These are phyloP conservation scores for Kryptopterus vitreolus DNA, from an alignment of 2,797 vertebrate genomes.

Conservation along the genomic window DNA sequence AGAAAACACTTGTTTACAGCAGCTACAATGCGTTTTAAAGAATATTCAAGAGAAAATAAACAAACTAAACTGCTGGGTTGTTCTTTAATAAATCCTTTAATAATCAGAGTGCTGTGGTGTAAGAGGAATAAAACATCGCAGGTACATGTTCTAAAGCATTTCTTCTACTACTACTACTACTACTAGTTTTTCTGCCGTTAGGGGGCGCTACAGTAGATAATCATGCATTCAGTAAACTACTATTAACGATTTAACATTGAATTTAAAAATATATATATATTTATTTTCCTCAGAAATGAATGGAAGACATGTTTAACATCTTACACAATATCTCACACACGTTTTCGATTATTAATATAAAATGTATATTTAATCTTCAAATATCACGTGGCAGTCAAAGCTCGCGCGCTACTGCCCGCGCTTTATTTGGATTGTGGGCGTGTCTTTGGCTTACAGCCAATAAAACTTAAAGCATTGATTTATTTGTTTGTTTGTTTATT, in stretches of 20 bases:
- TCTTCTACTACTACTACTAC: too few species aligned
- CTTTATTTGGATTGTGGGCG: conserved; percentile 15
- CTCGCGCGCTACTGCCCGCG: conserved; percentile 44
- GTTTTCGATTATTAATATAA: too few species aligned
- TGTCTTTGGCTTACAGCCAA: conserved; percentile 27
- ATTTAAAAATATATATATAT: too few species aligned
- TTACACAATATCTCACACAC: not conserved
- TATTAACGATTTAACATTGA: too few species aligned
- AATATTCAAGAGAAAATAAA: not conserved
- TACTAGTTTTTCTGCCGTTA: too few species aligned
- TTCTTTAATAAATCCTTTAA: not conserved
- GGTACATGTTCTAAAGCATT: not conserved
- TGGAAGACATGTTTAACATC: too few species aligned
- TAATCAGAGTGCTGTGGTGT: not conserved
- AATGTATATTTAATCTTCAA: not conserved
- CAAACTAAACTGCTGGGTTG: not conserved
- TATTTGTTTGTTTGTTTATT: too few species aligned
- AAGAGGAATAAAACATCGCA: not conserved
- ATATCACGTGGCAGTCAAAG: not conserved
- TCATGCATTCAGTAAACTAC: too few species aligned
- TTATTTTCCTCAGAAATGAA: too few species aligned
- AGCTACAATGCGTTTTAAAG: not conserved
- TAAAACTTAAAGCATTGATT: too few species aligned
- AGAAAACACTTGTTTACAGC: not conserved
- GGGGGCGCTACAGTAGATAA: too few species aligned